Conservation (phyloP, 1,140 invertebrate species). For the Hyles euphorbiae region DNA sequence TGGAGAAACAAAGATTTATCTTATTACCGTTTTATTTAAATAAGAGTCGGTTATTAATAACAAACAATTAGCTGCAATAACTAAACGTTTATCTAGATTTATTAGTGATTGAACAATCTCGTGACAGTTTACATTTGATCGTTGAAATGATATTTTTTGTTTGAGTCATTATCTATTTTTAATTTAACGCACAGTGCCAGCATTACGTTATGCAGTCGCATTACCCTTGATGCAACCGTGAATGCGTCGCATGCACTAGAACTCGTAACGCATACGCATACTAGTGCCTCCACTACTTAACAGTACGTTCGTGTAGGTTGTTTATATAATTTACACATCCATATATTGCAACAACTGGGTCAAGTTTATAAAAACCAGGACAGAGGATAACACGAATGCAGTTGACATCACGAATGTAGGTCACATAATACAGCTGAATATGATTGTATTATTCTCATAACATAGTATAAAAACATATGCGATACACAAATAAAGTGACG, state of each 20-base stretch:
- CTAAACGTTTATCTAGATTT: no score
- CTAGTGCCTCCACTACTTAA: constrained; percentile 27
- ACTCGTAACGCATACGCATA: constrained; percentile 24
- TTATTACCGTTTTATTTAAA: no score
- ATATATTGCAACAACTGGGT: constrained; percentile 52
- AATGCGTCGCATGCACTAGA: constrained; percentile 19
- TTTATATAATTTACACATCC: constrained; percentile 56
- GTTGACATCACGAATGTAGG: constrained; percentile 43
- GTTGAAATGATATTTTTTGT: not conserved
- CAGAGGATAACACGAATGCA: constrained; percentile 67
- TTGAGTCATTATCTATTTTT: not conserved
- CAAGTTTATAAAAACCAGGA: constrained; percentile 66
- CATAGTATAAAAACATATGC: no score
- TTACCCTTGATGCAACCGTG: constrained; percentile 29
- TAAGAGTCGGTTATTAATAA: no score
- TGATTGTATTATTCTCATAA: no score
- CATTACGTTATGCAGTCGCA: constrained; percentile 17
- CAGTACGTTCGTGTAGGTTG: constrained; percentile 35
- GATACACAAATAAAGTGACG: no score
- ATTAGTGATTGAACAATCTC: no score
- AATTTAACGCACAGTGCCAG: constrained; percentile 3
- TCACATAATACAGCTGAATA: constrained; percentile 17
- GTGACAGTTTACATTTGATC: no score
- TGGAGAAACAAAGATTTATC: no score
- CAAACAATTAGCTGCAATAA: no score